Evolutionary conservation across 2,113 vertebrate genomes (phyloP).

Genomic region (Perognathus longimembris): DNA sequence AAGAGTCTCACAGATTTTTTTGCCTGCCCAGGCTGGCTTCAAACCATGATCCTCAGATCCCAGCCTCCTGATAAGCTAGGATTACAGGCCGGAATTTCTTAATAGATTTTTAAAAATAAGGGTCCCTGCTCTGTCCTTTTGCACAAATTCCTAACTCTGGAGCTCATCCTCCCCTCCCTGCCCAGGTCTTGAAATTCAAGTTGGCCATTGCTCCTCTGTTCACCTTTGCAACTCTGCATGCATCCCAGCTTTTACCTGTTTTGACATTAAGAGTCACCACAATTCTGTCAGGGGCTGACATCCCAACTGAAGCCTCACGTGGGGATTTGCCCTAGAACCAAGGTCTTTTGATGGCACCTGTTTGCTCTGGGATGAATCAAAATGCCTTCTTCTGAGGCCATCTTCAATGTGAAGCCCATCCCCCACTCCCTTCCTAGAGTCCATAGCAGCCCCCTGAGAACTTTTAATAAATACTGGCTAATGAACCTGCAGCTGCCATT

Average conservation of each 20-base stretch:
- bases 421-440: background rate
- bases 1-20: too few relatives aligned
- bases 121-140: background rate
- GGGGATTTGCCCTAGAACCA: background rate
- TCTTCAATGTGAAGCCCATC: background rate
- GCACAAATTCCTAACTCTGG: background rate
- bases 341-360: background rate
- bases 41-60: too few relatives aligned
- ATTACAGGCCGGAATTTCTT: background rate
- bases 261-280: background rate
- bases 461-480: constrained; percentile 58
- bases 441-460: constrained; percentile 13
- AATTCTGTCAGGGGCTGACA: background rate
- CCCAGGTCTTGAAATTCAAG: background rate
- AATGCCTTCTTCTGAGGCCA: background rate
- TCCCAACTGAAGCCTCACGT: background rate
- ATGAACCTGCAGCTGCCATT: constrained; percentile 69
- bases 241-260: background rate
- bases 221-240: background rate
- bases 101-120: background rate
- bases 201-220: background rate
- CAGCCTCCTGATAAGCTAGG: too few relatives aligned
- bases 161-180: accelerated
- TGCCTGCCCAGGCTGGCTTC: too few relatives aligned
- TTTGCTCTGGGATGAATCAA: constrained; percentile 39